Evolutionary conservation across 2,113 vertebrate species (phyloP).

Genomic region (Columba janthina): DNA sequence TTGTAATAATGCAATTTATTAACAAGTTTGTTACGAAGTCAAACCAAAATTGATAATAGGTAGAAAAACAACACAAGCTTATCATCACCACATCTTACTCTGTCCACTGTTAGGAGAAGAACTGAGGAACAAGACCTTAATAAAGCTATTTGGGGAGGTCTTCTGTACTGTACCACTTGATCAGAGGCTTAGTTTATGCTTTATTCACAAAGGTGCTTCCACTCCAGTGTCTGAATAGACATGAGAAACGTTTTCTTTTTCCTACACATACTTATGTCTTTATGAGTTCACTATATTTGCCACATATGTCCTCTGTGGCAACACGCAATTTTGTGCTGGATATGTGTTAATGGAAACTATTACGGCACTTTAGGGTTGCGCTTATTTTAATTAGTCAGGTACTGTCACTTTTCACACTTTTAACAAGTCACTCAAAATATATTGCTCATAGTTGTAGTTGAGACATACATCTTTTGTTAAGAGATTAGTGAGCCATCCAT

Average conservation of each 20-base stretch:
- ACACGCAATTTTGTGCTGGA: background rate
- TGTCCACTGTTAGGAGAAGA: background rate
- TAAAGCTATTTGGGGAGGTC: background rate
- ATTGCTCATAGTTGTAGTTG: background rate
- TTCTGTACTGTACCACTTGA: background rate
- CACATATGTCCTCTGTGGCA: background rate
- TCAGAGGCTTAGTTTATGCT: background rate
- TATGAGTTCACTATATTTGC: rapidly evolving
- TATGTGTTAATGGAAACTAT: background rate
- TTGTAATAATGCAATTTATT: background rate
- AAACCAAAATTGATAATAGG: background rate
- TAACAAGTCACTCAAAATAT: background rate
- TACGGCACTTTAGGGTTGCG: background rate
- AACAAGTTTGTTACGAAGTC: background rate
- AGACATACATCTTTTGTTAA: background rate
- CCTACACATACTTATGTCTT: background rate
- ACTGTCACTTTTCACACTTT: background rate
- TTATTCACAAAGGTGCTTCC: background rate
- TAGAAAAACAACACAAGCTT: background rate
- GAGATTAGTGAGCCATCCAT: background rate
- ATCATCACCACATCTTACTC: background rate
- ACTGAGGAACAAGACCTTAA: background rate
- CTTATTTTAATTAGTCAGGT: background rate
- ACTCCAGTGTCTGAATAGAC: background rate
- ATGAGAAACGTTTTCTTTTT: background rate